Evolutionary conservation across 2,888 invertebrate species (phyloP).

Genomic region (Tortricodes alternella): DNA sequence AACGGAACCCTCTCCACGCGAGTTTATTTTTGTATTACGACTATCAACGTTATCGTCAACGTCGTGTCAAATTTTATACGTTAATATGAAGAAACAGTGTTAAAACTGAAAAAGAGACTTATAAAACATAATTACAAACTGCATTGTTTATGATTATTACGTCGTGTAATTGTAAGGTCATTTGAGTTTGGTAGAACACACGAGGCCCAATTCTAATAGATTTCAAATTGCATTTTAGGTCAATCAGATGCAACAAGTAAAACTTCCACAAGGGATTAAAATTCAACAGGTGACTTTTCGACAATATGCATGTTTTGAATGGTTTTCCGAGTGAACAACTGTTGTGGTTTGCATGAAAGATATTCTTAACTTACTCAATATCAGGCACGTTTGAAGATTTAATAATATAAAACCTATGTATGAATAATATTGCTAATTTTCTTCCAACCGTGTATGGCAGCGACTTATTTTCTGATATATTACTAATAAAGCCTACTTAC

Average conservation of each 20-base stretch:
- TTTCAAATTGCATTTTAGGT: constrained; percentile 62
- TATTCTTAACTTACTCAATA: not conserved
- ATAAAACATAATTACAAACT: too few species aligned
- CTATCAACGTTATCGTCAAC: too few species aligned
- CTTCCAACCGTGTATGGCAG: too few species aligned
- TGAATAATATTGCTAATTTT: not conserved
- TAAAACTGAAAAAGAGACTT: too few species aligned
- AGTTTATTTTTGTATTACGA: too few species aligned
- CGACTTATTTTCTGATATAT: not conserved
- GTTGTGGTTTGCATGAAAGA: not conserved
- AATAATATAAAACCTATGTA: too few species aligned
- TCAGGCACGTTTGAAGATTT: not conserved
- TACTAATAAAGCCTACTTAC: not conserved
- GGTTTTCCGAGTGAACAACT: not conserved
- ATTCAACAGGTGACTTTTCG: constrained; percentile 72
- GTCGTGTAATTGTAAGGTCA: too few species aligned
- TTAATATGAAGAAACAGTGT: too few species aligned
- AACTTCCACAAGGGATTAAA: constrained; percentile 76
- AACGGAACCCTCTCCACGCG: too few species aligned
- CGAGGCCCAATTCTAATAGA: not conserved
- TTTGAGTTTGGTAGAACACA: not conserved
- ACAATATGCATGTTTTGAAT: constrained; percentile 26
- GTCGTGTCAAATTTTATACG: too few species aligned
- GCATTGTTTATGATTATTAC: too few species aligned
- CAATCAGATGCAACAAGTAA: constrained; percentile 75